These are phyloP conservation scores for Pollenia angustigena DNA, from an alignment of 2,888 invertebrate species.

Conservation along the genomic window DNA sequence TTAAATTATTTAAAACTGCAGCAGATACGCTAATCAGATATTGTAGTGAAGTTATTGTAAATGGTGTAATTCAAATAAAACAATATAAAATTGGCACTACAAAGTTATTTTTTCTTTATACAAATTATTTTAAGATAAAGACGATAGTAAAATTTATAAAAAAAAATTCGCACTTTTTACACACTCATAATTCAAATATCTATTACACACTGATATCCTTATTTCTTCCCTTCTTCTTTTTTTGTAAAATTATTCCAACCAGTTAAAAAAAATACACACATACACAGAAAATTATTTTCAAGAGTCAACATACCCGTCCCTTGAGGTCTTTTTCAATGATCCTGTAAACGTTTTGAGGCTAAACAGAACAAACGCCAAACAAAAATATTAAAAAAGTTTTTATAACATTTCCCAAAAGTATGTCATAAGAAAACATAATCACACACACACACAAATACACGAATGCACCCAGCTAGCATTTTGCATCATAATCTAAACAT, in stretches of 20 bases:
- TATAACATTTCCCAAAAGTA: constrained; percentile 14
- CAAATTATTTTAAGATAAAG: not conserved
- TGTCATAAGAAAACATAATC: not conserved
- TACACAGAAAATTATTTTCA: not conserved
- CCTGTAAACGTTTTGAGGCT: constrained; percentile 31
- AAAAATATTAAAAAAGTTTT: constrained; percentile 48
- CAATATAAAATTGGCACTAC: constrained; percentile 23
- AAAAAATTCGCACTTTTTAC: not conserved
- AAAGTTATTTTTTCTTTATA: not conserved
- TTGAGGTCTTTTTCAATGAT: constrained; percentile 35
- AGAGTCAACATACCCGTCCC: constrained; percentile 1
- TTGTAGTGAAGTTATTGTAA: not conserved
- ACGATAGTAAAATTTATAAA: not conserved
- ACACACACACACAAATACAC: not conserved
- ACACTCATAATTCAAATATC: not conserved
- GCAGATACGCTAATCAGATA: no score
- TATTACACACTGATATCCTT: not conserved
- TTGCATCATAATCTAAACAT: no score
- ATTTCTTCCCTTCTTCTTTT: not conserved
- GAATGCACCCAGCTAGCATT: not conserved
- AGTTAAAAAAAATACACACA: no score
- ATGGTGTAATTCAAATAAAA: constrained; percentile 4
- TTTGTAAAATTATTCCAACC: not conserved
- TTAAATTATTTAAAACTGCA: no score
- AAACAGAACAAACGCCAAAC: constrained; percentile 7